Base-by-base conservation (phyloP, 2,888 invertebrate species). In the Anorthoa munda region DNA sequence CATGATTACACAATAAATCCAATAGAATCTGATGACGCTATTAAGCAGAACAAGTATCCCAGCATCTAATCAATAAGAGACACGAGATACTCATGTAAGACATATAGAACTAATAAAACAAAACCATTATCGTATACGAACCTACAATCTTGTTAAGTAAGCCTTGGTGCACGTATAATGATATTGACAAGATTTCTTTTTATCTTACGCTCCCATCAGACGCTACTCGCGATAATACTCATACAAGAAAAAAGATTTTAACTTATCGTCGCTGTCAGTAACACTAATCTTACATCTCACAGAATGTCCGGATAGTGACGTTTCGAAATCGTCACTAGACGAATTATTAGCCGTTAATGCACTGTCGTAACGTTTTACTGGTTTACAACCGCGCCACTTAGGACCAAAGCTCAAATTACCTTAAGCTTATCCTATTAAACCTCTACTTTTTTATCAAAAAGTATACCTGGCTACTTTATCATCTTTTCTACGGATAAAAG, bases 321-420 rank as follows among this genome's bases (percentile, higher is more conserved):
- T 95, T 95, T 92, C 92, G 94, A 91, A 95, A 95, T 94, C 92
- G 91, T 93, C 93, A 92, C 91, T 88, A 90, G 88, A 91, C 91
- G 92, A 93, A 93, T 93, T 94, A 95, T 94, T 93, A 93, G 90
- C 92, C 89, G 93, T 93, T 94, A 95, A 94, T 93, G 91, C 86
- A 83, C 81, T 86, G 90, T 92, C 91, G 91, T 93, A 93, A 91
- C 89, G 77, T 92, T 94, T 93, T 91, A 93, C 89, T 92, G 90
- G 91, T 92, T 92, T 92, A 93, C 91, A 92, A 90, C 89, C 86
- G 76, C 81, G 86, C 87, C 92, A 92, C 92, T 94, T 93, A 93
- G 91, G 86, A 90, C 86, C 83, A 88, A 90, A 91, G 91, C 91
- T 93, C 92, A 89, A 92, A 91, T 93, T 93, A 92, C 93, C 75